Evolutionary conservation across 2,113 vertebrate species (phyloP).

Genomic region (Ochotona princeps): DNA sequence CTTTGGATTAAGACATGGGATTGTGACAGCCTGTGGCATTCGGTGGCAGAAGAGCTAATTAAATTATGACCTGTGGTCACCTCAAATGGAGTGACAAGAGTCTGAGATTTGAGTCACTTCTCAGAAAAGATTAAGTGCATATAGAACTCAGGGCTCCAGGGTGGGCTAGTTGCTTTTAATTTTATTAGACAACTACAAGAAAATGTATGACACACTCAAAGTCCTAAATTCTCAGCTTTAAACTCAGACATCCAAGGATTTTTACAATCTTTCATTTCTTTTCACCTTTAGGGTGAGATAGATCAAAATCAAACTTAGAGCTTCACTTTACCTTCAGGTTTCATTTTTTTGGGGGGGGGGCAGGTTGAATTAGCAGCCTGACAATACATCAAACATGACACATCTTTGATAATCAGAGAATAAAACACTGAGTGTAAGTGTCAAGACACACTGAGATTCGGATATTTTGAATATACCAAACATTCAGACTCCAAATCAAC

Average conservation of each 20-base stretch:
- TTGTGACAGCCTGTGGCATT: neutral
- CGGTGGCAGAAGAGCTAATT: conserved; percentile 37
- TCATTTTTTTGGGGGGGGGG: conserved; percentile 50
- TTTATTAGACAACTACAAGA: conserved; percentile 46
- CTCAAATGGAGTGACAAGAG: neutral
- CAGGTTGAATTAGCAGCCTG: conserved; percentile 60
- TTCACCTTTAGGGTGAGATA: conserved; percentile 58
- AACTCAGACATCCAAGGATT: conserved; percentile 49
- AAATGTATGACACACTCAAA: conserved; percentile 23
- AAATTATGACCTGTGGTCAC: conserved; percentile 62
- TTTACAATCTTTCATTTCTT: conserved; percentile 52
- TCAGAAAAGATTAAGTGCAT: conserved; percentile 14
- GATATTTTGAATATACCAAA: conserved; percentile 46
- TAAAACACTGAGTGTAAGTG: conserved; percentile 15
- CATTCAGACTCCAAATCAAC: conserved; percentile 2
- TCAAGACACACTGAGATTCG: conserved; percentile 11
- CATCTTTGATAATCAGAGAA: conserved; percentile 61
- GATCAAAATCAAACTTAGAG: conserved; percentile 62
- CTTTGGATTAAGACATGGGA: neutral
- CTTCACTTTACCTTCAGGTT: conserved; percentile 54
- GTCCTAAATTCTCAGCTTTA: conserved; percentile 49
- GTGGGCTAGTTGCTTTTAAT: conserved; percentile 25
- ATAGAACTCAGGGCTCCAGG: conserved; percentile 12
- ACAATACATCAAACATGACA: conserved; percentile 62
- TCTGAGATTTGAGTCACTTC: conserved; percentile 11